Evolutionary conservation across 2,888 invertebrate genomes (phyloP).

Genomic region (Hypolimnas misippus): DNA sequence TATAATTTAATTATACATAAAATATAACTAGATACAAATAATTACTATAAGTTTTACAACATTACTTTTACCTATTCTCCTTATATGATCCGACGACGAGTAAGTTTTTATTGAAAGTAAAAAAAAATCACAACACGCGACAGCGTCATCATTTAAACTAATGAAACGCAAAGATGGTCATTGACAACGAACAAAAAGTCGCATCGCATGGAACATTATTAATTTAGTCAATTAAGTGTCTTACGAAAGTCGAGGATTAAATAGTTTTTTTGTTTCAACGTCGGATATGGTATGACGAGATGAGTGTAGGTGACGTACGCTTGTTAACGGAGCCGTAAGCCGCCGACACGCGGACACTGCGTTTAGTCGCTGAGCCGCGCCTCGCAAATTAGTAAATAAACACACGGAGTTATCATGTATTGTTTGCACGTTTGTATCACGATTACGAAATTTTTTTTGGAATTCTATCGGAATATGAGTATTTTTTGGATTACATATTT

Average conservation of each 20-base stretch:
- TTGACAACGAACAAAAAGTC: conserved; percentile 13
- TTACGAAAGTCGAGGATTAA: conserved; percentile 15
- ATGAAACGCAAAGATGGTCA: conserved; percentile 13
- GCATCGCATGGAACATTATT: conserved; percentile 3
- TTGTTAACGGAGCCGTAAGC: conserved; percentile 39
- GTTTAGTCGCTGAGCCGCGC: not conserved
- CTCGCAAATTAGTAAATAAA: not conserved
- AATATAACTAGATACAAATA: no score
- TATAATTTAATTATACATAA: no score
- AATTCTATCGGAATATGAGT: no score
- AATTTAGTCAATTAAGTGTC: conserved; percentile 22
- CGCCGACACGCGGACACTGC: conserved; percentile 23
- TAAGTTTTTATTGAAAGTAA: no score
- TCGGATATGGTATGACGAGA: conserved; percentile 38
- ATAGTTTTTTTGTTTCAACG: conserved; percentile 18
- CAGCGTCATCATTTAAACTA: not conserved
- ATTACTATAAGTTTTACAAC: no score
- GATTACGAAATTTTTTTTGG: no score
- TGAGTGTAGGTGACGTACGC: conserved; percentile 34
- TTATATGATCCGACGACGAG: no score
- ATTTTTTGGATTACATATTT: no score
- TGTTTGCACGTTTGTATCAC: no score
- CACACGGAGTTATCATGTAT: not conserved
- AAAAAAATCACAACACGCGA: not conserved
- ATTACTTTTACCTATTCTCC: no score